Evolutionary conservation across 2,888 invertebrate species (phyloP), one percentile per base, ranked within the genome.

Genomic region (Prosapia bicincta): DNA sequence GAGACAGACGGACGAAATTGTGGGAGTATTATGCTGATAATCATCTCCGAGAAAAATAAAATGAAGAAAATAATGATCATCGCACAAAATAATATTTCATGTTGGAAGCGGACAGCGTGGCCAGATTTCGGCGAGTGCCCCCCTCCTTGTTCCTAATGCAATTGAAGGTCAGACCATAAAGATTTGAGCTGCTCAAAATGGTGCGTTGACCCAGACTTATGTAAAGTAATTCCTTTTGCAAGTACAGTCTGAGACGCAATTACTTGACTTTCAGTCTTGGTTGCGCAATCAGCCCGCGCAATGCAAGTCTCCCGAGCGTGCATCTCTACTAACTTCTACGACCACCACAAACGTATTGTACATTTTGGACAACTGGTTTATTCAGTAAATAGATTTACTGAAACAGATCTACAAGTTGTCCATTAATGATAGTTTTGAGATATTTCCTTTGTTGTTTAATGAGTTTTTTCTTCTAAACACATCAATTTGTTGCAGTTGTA

Each of bases 171-270:
- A 72, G 28, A 5, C 54, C 54, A 54, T 54, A 54, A 54, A 20
- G 67, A 67, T 72, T 66, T 67, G 66, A 66, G 67, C 72, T 72
- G 30, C 72, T 72, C 67, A 72, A 72, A 72, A 72, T 72, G 72
- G 72, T 72, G 30, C 72, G 72, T 66, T 65, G 72, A 72, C 72
- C 72, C 72, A 72, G 72, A 72, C 72, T 26, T 72, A 72, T 72
- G 72, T 72, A 72, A 72, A 72, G 72, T 66, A 54, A 54, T 54
- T 20, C 54, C 9, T 20, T 54, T 54, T 54, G 66, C 67, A 28
- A 30, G 72, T 72, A 72, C 72, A 72, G 72, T 72, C 72, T 13
- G 67, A 13, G 66, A 13, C 20, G 20, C 54, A 54, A 54, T 54
- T 54, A 54, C 54, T 54, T n/a, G 54, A n/a, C 54, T 54, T 54